Conservation (phyloP, 2,797 vertebrate species). For the Austrolebias charrua region DNA sequence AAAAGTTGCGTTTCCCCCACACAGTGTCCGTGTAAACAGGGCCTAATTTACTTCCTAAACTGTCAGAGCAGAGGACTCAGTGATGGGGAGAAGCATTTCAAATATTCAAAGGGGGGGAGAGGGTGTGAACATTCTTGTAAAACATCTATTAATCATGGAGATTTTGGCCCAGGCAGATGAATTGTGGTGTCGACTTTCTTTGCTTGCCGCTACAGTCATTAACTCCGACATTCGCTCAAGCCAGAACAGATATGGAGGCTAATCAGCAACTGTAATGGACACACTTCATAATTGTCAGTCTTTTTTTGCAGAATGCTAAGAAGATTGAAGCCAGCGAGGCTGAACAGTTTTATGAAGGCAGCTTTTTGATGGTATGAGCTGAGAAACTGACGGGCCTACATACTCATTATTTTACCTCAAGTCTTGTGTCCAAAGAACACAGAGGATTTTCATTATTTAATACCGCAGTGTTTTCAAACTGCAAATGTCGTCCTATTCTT, state of each 20-base stretch:
- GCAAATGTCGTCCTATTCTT: constrained; percentile 73
- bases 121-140: constrained; percentile 75
- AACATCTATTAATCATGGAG: constrained; percentile 80
- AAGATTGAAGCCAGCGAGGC: constrained; percentile 49
- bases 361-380: constrained; percentile 62
- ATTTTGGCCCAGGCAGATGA: constrained; percentile 73
- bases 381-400: constrained; percentile 55
- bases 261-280: constrained; percentile 83
- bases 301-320: constrained; percentile 40
- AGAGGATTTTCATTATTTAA: constrained; percentile 70
- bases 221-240: constrained; percentile 73
- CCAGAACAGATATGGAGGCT: constrained; percentile 71
- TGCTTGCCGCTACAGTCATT: constrained; percentile 76
- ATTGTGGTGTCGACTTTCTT: constrained; percentile 71
- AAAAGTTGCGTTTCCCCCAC: too few relatives aligned
- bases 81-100: constrained; percentile 73
- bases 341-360: constrained; percentile 48
- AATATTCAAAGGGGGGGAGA: constrained; percentile 68
- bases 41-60: constrained; percentile 78
- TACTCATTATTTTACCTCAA: constrained; percentile 70
- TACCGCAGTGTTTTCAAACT: constrained; percentile 64
- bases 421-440: constrained; percentile 60
- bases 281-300: constrained; percentile 84
- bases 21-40: too few relatives aligned
- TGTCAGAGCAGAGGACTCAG: constrained; percentile 68